phyloP scores from a whole-genome alignment of 2,888 invertebrate species.

The Cordylochernes scorpioides region DNA sequence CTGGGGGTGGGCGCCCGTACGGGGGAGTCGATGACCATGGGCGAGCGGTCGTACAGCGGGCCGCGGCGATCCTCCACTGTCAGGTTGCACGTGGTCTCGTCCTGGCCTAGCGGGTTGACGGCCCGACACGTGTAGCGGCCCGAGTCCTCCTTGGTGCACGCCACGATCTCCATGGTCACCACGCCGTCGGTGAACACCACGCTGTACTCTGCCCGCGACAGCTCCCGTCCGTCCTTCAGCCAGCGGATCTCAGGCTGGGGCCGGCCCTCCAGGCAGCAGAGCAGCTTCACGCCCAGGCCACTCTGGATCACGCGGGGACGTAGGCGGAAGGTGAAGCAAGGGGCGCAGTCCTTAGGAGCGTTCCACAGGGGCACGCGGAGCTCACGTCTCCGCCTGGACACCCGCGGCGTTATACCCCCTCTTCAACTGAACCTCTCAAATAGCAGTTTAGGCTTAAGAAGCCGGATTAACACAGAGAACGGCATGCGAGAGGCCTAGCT shows the following conservation, averaged over 20 bases:
- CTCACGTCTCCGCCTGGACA: conserved; percentile 6
- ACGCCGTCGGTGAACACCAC: conserved; percentile 82
- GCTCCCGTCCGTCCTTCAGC: conserved; percentile 65
- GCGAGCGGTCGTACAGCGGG: conserved; percentile 3
- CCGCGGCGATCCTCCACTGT: conserved; percentile 61
- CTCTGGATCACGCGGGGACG: conserved; percentile 93
- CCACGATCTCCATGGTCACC: conserved; percentile 81
- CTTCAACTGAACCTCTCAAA: no score
- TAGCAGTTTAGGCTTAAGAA: no score
- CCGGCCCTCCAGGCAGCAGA: conserved; percentile 81
- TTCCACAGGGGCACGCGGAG: conserved; percentile 36
- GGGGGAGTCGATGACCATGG: not conserved
- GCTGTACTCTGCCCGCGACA: conserved; percentile 64
- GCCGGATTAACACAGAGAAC: no score
- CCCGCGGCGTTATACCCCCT: no score
- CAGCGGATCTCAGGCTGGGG: conserved; percentile 63
- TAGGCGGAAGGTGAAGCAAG: conserved; percentile 88
- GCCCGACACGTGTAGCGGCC: conserved; percentile 87
- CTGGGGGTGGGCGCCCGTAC: not conserved
- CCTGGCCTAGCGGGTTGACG: conserved; percentile 69
- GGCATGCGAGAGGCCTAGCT: no score
- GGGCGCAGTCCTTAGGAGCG: conserved; percentile 72
- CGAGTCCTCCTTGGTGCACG: conserved; percentile 76
- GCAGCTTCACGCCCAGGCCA: conserved; percentile 72
- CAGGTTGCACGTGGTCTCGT: conserved; percentile 84